Base-by-base conservation (phyloP, 1,140 invertebrate genomes). In the Pissodes strobi region DNA sequence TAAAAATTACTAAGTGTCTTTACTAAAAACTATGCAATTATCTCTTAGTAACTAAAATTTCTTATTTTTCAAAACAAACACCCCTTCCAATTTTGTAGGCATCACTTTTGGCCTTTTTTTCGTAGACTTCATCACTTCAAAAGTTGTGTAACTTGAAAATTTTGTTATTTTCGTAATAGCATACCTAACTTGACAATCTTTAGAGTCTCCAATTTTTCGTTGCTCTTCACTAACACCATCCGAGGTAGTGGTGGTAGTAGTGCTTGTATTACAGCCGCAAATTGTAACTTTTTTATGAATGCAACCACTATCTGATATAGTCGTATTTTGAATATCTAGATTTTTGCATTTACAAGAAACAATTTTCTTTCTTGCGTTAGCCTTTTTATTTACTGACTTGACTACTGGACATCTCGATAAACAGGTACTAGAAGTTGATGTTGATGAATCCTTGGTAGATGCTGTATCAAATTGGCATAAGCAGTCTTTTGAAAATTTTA, bases 51-150 rank as follows among this genome's bases (percentile, higher is more conserved):
- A n/a, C n/a, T n/a, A n/a, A n/a, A n/a, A 52, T 51, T 55, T 57
- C 45, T 65, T 68, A 38, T 73, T 73, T 61, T 53, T 74, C n/a
- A 74, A 59, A 6, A 74, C 72, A 64, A 76, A 76, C 25, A 76
- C 69, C 18, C 68, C 71, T 69, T 76, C 74, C 4, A 72, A 45
- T 17, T 25, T 43, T 25, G 48, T 52, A 0, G 73, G 72, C 17
- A 75, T 60, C 9, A 56, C 48, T 53, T 68, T 75, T 9, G 74
- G 74, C 58, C 68, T 69, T 43, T 69, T 70, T 13, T 56, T 72
- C 0, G 72, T 71, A 9, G 71, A 72, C 57, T 68, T 71, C 69
- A 76, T 71, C 10, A 76, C 62, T 62, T 76, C 74, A 43, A 70
- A 76, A 1, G 71, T 73, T 4, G 73, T 74, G 45, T 66, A 76